These are phyloP conservation scores for Augochlorella aurata DNA, from an alignment of 2,888 invertebrate genomes.

Conservation along the genomic window DNA sequence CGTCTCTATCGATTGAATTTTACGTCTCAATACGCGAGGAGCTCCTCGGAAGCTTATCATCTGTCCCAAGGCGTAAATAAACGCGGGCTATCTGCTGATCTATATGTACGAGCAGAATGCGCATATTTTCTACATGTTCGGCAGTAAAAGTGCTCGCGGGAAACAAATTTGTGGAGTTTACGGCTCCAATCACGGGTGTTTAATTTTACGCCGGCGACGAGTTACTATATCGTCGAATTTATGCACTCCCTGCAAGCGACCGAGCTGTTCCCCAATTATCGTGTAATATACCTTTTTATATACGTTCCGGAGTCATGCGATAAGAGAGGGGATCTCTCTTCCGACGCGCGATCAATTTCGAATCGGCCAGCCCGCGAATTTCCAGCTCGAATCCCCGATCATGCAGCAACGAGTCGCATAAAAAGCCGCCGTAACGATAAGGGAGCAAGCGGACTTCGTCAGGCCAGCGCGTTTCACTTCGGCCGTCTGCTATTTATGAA, in stretches of 20 bases:
- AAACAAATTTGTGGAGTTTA: background rate
- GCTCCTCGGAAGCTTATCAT: background rate
- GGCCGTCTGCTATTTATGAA: conserved; percentile 57
- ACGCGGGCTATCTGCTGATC: background rate
- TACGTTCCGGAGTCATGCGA: conserved; percentile 11
- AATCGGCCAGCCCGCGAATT: conserved; percentile 6
- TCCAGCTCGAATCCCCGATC: conserved; percentile 19
- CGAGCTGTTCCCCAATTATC: background rate
- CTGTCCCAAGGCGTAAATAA: background rate
- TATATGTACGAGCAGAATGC: background rate
- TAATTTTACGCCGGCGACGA: background rate
- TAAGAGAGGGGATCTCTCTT: background rate
- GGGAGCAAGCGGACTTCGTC: conserved; percentile 47
- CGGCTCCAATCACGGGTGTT: background rate
- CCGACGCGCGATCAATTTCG: conserved; percentile 9
- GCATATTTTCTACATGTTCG: background rate
- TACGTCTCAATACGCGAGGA: background rate
- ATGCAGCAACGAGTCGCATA: conserved; percentile 43
- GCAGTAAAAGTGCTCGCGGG: background rate
- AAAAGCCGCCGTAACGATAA: conserved; percentile 50
- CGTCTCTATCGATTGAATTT: background rate
- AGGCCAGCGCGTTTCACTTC: conserved; percentile 35
- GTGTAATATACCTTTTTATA: conserved; percentile 23
- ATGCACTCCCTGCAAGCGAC: conserved; percentile 6
- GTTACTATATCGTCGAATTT: conserved; percentile 18